These are phyloP conservation scores for Trialeurodes vaporariorum DNA, from an alignment of 1,140 invertebrate species.

Conservation along the genomic window DNA sequence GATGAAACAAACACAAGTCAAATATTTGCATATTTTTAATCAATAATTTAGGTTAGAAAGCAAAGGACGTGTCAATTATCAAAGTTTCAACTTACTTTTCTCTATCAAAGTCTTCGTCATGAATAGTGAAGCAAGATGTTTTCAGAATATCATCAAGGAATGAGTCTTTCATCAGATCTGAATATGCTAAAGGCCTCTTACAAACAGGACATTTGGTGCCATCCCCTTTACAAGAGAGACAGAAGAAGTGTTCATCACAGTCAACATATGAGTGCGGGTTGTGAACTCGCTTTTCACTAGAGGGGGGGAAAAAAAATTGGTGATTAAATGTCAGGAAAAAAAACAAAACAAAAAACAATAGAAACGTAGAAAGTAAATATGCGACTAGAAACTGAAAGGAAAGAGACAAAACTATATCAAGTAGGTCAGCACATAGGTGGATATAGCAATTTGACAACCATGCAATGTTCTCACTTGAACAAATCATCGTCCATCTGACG, in stretches of 20 bases:
- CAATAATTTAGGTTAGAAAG: too few species aligned
- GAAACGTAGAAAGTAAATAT: too few species aligned
- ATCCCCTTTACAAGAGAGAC: not conserved
- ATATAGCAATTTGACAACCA: too few species aligned
- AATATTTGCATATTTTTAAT: too few species aligned
- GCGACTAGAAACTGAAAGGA: too few species aligned
- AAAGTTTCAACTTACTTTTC: slow-evolving; percentile 1
- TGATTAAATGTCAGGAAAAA: not conserved
- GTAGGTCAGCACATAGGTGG: not conserved
- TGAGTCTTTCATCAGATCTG: not conserved
- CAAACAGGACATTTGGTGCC: not conserved
- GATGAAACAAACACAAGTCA: too few species aligned
- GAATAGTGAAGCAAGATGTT: not conserved
- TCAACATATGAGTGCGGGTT: not conserved
- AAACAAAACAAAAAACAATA: not conserved
- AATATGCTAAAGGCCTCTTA: not conserved
- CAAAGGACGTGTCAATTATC: too few species aligned
- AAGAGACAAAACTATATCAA: not conserved
- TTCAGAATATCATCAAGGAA: not conserved
- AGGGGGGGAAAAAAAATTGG: not conserved
- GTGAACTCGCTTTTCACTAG: not conserved
- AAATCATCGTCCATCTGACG: too few species aligned
- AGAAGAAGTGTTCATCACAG: not conserved
- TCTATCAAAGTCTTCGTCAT: not conserved
- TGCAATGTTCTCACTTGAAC: too few species aligned